Evolutionary conservation across 2,113 vertebrate genomes (phyloP), one percentile per base, ranked within the genome.

Genomic region (Caranx ignobilis): DNA sequence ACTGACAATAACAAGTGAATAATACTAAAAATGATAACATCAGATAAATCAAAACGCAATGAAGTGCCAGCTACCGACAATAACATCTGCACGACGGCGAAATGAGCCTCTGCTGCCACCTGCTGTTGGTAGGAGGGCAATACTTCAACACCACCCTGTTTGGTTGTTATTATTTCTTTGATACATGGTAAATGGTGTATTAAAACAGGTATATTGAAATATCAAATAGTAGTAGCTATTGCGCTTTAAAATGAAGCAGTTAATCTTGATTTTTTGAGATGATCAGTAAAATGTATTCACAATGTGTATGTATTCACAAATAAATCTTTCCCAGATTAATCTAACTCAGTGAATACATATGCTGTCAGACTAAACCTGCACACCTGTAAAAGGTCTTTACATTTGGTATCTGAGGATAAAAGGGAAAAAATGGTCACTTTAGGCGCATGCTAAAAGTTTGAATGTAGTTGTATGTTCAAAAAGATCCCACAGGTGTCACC

Each of bases 31-130:
- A 26, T 26, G 26, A 26, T 26, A 26, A 26, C 26, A 26, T 26
- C 0, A 13, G 5, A 1, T 0, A 16, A 8, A 6, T n/a, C 31
- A 26, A 60, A 54, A 52, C 18, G 50, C 7, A 0, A 74, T 12
- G 32, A 26, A 1, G 4, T 2, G 21, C 13, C 15, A 8, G 12
- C 0, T 11, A 12, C 11, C 2, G 32, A 71, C 37, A 56, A 35
- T 8, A 15, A 63, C 11, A 3, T 11, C 4, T 9, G 4, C 5
- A 35, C 0, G 2, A 43, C 0, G 3, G 15, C 54, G 2, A 83
- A 81, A 60, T 26, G 0, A 15, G 26, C 8, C 56, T 77, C 13
- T 86, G 79, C 63, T 78, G 72, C 86, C 88, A 71, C 47, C 89
- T 89, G 39, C 61, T 11, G 87, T n/a, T n/a, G 9, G 1, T 6